phyloP scores from a whole-genome alignment of 2,888 invertebrate genomes.

The Sphinx pinastri region DNA sequence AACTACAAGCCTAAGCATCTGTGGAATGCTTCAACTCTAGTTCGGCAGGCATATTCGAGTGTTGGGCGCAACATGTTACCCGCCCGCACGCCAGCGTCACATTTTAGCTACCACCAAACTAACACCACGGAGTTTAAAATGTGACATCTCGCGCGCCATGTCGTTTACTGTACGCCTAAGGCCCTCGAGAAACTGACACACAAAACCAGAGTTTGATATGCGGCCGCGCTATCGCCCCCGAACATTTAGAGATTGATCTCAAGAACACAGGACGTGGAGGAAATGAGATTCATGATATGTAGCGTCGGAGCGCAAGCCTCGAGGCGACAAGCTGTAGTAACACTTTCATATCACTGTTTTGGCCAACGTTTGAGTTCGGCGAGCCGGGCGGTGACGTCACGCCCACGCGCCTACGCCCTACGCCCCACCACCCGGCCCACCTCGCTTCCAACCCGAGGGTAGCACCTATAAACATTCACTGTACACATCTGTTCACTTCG shows the following conservation, averaged over 20 bases:
- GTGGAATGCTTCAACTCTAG: conserved; percentile 24
- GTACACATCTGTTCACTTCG: conserved; percentile 66
- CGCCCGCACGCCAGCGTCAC: conserved; percentile 10
- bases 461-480: conserved; percentile 78
- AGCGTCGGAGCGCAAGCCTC: conserved; percentile 66
- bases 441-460: conserved; percentile 57
- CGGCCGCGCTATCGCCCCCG: background rate
- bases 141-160: conserved; percentile 1
- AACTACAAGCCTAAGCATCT: conserved; percentile 6
- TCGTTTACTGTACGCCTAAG: conserved; percentile 26
- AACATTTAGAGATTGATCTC: background rate
- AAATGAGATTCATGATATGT: conserved; percentile 80
- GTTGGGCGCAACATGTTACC: conserved; percentile 3
- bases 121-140: conserved; percentile 10
- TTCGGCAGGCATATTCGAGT: conserved; percentile 17
- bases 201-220: conserved; percentile 38
- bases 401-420: conserved; percentile 1
- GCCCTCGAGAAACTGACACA: conserved; percentile 25
- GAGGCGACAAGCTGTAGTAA: conserved; percentile 55
- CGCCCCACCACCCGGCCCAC: conserved; percentile 37
- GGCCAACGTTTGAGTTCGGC: conserved; percentile 26
- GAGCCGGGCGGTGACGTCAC: conserved; percentile 17
- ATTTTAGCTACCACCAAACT: conserved; percentile 6
- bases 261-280: conserved; percentile 27
- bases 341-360: conserved; percentile 26